Evolutionary conservation across 1,140 invertebrate genomes (phyloP), one percentile per base, ranked within the genome.

Genomic region (Daktulosphaira vitifoliae): DNA sequence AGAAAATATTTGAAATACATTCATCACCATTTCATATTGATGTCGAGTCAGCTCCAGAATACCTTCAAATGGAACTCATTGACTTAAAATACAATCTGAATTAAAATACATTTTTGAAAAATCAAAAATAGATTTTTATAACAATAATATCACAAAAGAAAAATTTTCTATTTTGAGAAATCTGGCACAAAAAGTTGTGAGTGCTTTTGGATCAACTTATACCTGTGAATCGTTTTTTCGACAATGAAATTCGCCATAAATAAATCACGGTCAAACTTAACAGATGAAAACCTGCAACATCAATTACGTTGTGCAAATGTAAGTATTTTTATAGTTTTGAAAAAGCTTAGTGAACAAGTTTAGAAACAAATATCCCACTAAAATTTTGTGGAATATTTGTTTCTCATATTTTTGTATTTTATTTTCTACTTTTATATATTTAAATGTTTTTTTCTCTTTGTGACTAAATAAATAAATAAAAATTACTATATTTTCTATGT

Each of bases 51-150:
- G 37, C 68, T 33, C 62, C 68, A 52, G 62, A 64, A 65, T 50
- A 71, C 68, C 64, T 70, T 69, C 65, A 69, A 69, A 68, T 70
- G 65, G 68, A 70, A 69, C 64, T 68, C 2, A 69, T 70, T 68
- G 65, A 69, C 67, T 65, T 70, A 68, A 65, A 69, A 50, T 66
- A 67, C 59, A 70, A 64, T 67, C 68, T 68, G 67, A 64, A 52
- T 38, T 68, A 67, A 66, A 68, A 65, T 51, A 68, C 29, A 68
- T 68, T 68, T 66, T 49, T 48, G 11, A 48, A 48, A 48, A 3
- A 48, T 48, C 44, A 20, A 26, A 68, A 65, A 65, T 18, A 64
- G 68, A 59, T 25, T 51, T 49, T 46, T 66, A 62, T 66, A 68
- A 66, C 18, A 70, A 54, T 66, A 65, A 50, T 69, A 25, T 59